Conservation (phyloP, 2,797 vertebrate genomes). For the Lacerta viridis region DNA sequence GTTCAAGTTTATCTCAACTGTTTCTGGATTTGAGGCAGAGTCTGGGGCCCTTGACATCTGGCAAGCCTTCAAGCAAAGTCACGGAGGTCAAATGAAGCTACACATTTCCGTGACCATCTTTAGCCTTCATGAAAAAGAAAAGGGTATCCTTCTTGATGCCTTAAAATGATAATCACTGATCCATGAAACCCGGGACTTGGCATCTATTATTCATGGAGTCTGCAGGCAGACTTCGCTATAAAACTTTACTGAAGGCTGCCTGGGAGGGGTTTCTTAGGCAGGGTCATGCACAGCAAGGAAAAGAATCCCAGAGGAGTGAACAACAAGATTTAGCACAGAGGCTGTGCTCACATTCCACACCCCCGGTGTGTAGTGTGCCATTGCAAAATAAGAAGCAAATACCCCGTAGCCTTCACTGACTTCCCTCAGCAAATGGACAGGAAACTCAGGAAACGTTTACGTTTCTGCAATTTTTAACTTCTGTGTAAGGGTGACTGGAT, state of each 20-base stretch:
- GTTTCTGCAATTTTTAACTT: rapidly evolving
- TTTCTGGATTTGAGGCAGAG: neutral
- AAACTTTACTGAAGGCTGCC: constrained; percentile 6
- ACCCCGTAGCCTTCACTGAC: no score
- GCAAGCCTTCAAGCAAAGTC: neutral
- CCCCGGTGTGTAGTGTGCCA: no score
- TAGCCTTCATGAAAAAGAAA: neutral
- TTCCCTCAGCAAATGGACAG: neutral
- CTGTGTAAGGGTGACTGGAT: neutral
- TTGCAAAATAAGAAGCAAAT: neutral
- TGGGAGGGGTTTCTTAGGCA: neutral
- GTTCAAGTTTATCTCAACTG: neutral
- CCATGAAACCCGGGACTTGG: constrained; percentile 5
- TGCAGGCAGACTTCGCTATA: neutral
- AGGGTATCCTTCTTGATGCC: neutral
- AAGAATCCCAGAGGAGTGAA: neutral
- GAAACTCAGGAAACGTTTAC: neutral
- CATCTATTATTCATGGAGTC: neutral
- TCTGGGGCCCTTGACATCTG: neutral
- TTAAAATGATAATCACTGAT: constrained; percentile 19
- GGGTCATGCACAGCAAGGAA: neutral
- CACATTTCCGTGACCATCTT: neutral
- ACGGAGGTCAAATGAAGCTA: neutral
- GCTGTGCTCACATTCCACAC: neutral
- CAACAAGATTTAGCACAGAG: neutral